These are phyloP conservation scores for Astreopora myriophthalma DNA, from an alignment of 64 coral and sea anemone species.

Conservation along the genomic window DNA sequence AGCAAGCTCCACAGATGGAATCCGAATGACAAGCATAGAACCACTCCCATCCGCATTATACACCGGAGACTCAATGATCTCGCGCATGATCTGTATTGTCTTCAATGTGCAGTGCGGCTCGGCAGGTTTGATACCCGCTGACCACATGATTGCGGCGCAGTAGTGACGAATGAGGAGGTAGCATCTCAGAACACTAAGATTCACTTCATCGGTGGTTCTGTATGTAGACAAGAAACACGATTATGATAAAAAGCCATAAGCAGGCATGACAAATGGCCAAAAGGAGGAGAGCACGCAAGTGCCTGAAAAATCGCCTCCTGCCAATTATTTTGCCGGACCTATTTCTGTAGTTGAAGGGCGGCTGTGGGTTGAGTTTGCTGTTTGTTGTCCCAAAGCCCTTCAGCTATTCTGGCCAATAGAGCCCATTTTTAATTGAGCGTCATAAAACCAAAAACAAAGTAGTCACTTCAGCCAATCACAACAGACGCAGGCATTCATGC, in stretches of 20 bases:
- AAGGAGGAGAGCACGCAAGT: too few relatives aligned
- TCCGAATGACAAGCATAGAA: conserved; percentile 90
- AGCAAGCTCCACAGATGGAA: conserved; percentile 85
- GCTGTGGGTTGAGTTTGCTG: too few relatives aligned
- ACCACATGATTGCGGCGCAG: conserved; percentile 99
- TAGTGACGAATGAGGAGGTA: conserved; percentile 97
- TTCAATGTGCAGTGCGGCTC: conserved; percentile 98
- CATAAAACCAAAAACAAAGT: too few relatives aligned
- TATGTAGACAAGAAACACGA: background rate
- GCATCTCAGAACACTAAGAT: conserved; percentile 88
- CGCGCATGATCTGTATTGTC: conserved; percentile 95
- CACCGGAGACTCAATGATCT: conserved; percentile 95
- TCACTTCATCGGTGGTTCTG: conserved; percentile 89
- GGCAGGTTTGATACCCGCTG: conserved; percentile 95
- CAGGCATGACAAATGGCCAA: background rate
- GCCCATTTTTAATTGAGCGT: too few relatives aligned
- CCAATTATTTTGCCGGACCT: too few relatives aligned
- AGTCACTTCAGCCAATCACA: too few relatives aligned
- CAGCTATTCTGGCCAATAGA: too few relatives aligned
- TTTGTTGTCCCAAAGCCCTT: too few relatives aligned
- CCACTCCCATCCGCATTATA: conserved; percentile 94
- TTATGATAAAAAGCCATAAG: background rate
- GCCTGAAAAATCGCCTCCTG: too few relatives aligned
- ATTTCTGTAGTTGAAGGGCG: too few relatives aligned
- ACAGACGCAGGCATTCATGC: too few relatives aligned